Percentiles rank a stretch among this genome's conserved stretches.
These are phyloP conservation scores for Apis dorsata DNA, from an alignment of 1,140 invertebrate species.

Conservation along the genomic window DNA sequence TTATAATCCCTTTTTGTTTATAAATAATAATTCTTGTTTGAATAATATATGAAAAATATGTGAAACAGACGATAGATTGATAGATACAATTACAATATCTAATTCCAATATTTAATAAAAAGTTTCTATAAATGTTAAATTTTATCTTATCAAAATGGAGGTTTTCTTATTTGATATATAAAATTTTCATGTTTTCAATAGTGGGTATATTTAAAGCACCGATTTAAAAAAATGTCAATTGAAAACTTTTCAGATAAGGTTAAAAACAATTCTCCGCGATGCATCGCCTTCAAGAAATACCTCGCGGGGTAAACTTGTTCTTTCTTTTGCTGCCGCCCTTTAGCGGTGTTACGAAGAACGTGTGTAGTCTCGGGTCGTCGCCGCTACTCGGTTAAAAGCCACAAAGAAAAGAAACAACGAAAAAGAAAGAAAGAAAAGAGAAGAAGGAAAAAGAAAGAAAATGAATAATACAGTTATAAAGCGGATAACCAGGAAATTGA, in stretches of 20 bases:
- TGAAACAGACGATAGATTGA: no score
- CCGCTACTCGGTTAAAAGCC: neutral
- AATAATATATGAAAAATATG: no score
- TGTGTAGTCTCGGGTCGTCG: neutral
- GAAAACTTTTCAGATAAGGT: neutral
- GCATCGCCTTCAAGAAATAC: slow-evolving; percentile 11
- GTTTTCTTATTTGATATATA: no score
- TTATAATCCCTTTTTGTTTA: no score
- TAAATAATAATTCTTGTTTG: no score
- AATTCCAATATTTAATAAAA: no score
- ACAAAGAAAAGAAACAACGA: neutral
- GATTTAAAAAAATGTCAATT: neutral
- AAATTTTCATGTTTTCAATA: neutral
- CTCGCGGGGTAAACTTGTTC: slow-evolving; percentile 5
- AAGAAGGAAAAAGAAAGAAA: neutral
- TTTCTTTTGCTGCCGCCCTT: neutral
- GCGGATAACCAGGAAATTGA: no score
- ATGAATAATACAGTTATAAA: no score
- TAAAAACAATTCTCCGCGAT: slow-evolving; percentile 18
- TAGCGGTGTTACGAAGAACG: neutral
- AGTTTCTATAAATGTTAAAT: no score
- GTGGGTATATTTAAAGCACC: neutral
- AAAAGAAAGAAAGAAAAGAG: neutral
- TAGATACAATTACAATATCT: no score
- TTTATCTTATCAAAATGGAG: no score